Base-by-base conservation (phyloP, 2,797 vertebrate genomes). In the Ambastaia sidthimunki region DNA sequence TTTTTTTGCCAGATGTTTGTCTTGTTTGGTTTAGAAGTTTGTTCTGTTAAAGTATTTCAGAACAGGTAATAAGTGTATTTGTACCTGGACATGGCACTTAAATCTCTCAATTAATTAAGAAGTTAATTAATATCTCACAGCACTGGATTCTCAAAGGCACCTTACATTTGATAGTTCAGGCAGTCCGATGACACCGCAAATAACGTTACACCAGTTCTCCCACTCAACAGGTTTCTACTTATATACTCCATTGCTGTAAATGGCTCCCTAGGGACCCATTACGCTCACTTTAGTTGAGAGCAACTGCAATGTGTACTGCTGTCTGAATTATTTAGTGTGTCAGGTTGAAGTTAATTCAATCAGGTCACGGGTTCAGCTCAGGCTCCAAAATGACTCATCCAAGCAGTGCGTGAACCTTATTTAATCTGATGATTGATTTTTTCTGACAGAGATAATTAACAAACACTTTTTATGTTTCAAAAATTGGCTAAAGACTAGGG, bases 261-360 rank as follows among this genome's bases (percentile, higher is more conserved):
- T 74, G 50, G 78, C 66, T 85, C 79, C 76, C 82, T 50, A 66
- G 47, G 72, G 79, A 57, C 82, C 83, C 82, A 76, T 85, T 83
- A 85, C 52, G 62, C 73, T 57, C 84, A 82, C 72, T 85, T 82
- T 80, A 78, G 68, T 81, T 80, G 78, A 82, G 63, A 80, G 82
- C 50, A 73, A 80, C 71, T 76, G 84, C 71, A 69, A 62, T 57
- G 52, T 62, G 57, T 21, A 69, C 37, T 15, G 55, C 76, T 19
- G 54, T 78, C 75, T 83, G 68, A 83, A 85, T 83, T 83, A 85
- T 83, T 85, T 74, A 83, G 76, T 4, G 23, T 37, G 25, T 80
- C 52, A 7, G 55, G 68, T 70, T 75, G n/a, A 71, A 75, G 82
- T 44, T 83, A 76, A 83, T 83, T 83, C 65, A 83, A 76, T 85